Conservation (phyloP, 2,797 vertebrate genomes). For the Pyrrhura leucotis region DNA sequence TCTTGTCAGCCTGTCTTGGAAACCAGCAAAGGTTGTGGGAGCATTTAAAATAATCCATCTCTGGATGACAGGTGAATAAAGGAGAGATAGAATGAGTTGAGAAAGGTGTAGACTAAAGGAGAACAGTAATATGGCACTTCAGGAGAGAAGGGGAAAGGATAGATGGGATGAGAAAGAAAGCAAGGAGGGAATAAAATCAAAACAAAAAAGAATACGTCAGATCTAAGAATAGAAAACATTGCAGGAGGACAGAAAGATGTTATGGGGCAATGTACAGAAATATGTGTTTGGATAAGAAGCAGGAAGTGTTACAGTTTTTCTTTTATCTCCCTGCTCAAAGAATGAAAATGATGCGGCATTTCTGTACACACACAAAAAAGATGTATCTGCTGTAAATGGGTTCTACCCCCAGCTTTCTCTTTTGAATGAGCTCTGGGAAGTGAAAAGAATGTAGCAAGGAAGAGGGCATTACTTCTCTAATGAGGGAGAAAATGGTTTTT, state of each 20-base stretch:
- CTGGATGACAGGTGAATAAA: slow-evolving; percentile 49
- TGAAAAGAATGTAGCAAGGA: not conserved
- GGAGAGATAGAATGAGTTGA: slow-evolving; percentile 2
- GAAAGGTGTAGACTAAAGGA: not conserved
- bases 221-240: not conserved
- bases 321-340: not conserved
- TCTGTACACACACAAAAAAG: not conserved
- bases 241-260: not conserved
- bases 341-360: not conserved
- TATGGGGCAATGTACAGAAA: not conserved
- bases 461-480: not conserved
- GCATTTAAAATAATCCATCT: slow-evolving; percentile 60
- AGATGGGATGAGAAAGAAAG: not conserved
- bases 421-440: not conserved
- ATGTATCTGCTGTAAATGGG: not conserved
- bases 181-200: not conserved
- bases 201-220: not conserved
- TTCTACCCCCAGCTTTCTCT: not conserved
- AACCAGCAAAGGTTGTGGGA: slow-evolving; percentile 36
- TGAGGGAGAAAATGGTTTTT: not conserved
- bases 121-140: not conserved
- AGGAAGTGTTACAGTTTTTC: not conserved
- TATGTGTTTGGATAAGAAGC: not conserved
- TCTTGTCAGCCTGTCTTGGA: slow-evolving; percentile 46
- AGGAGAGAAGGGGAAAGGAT: not conserved